A percentile compares a stretch with the other conserved stretches of the same genome.
Conservation (phyloP, 1,140 invertebrate species). For the Drosophila tropicalis region DNA sequence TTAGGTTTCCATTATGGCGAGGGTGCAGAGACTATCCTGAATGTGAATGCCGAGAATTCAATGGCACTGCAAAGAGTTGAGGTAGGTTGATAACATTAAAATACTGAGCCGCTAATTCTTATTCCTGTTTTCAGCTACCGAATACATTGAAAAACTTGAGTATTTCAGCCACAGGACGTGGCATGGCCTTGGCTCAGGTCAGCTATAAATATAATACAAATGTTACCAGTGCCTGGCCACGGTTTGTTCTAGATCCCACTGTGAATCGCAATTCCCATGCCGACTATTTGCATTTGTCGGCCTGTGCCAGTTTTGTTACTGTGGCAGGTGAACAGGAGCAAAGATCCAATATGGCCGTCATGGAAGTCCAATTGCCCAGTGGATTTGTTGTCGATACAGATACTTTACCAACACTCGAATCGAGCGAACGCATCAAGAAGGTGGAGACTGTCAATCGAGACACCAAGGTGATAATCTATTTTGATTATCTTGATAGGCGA, state of each 20-base stretch:
- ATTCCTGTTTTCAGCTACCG: conserved; percentile 50
- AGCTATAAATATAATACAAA: conserved; percentile 93
- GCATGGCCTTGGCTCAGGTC: conserved; percentile 93
- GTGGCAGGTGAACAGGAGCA: conserved; percentile 84
- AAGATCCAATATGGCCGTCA: conserved; percentile 94
- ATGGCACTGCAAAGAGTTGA: conserved; percentile 88
- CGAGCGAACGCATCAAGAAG: conserved; percentile 89
- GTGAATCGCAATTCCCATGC: conserved; percentile 93
- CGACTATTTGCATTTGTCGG: conserved; percentile 92
- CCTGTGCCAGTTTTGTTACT: conserved; percentile 90
- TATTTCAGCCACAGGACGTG: conserved; percentile 90
- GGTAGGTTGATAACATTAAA: conserved; percentile 67
- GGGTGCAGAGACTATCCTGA: conserved; percentile 86
- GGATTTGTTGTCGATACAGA: conserved; percentile 93
- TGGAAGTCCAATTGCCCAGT: conserved; percentile 93
- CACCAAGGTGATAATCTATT: conserved; percentile 92
- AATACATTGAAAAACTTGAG: conserved; percentile 84
- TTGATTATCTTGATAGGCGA: conserved; percentile 90
- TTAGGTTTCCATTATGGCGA: conserved; percentile 85
- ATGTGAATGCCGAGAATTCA: conserved; percentile 88
- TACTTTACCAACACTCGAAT: conserved; percentile 88
- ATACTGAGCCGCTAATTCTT: no score
- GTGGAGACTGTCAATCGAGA: conserved; percentile 91
- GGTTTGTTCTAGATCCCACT: conserved; percentile 94
- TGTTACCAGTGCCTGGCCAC: conserved; percentile 94